Conservation (phyloP, 2,113 vertebrate genomes). For the Capricornis sumatraensis region DNA sequence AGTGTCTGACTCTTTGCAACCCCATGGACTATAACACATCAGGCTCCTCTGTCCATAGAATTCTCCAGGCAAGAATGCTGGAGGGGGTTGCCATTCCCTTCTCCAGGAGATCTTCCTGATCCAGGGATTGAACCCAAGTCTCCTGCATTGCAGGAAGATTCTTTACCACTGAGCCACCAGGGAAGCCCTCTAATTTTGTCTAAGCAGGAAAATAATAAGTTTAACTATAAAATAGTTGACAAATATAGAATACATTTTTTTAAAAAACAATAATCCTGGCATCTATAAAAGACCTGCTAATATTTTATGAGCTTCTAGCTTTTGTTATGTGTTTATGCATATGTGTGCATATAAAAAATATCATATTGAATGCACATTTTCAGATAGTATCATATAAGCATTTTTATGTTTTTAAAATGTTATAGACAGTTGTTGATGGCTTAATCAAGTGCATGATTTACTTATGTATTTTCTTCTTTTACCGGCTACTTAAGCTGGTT, state of each 20-base stretch:
- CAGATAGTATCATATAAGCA: not conserved
- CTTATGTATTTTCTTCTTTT: not conserved
- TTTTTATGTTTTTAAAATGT: slow-evolving; percentile 9
- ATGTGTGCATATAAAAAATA: not conserved
- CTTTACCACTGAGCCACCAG: not conserved
- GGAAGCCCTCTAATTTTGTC: not conserved
- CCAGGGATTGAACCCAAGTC: not conserved
- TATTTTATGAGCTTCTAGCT: not conserved
- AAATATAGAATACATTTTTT: not conserved
- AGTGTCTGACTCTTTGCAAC: not conserved
- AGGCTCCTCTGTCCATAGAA: not conserved
- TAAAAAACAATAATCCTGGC: not conserved
- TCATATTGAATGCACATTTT: not conserved
- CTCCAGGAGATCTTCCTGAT: not conserved
- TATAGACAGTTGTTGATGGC: not conserved
- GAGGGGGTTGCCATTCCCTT: not conserved
- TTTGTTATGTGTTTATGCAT: not conserved
- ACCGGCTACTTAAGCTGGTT: not conserved
- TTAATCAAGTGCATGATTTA: not conserved
- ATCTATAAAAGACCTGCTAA: not conserved
- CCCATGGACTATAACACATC: not conserved
- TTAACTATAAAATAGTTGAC: not conserved
- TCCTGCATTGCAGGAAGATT: not conserved
- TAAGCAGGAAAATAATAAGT: not conserved
- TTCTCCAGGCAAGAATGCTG: not conserved